Conservation (phyloP, 64 coral and sea anemone genomes). For the Trachythela sp. region DNA sequence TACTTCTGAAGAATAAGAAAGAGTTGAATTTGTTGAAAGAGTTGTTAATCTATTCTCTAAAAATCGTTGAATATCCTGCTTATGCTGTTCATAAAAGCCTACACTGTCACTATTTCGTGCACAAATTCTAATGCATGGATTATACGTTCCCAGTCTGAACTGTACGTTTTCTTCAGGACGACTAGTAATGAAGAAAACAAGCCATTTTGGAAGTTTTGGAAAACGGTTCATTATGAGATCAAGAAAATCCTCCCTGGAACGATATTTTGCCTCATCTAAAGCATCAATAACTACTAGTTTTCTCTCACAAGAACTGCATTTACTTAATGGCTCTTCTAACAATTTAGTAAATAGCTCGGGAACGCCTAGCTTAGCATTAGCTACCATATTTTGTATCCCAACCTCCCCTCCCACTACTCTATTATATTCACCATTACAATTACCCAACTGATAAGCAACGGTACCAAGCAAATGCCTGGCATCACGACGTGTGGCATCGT, state of each 20-base stretch:
- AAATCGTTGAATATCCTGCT: slow-evolving; percentile 3
- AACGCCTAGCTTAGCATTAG: background rate
- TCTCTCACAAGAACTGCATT: background rate
- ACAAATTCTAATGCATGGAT: slow-evolving; percentile 19
- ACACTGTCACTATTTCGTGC: background rate
- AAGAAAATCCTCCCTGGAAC: slow-evolving; percentile 32
- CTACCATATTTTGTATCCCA: background rate
- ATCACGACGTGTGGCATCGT: slow-evolving; percentile 31
- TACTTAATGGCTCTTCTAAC: slow-evolving; percentile 28
- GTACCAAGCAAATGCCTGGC: slow-evolving; percentile 32
- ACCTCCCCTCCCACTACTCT: slow-evolving; percentile 11
- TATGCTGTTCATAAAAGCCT: background rate
- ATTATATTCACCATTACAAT: background rate
- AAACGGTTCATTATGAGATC: background rate
- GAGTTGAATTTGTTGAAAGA: no score
- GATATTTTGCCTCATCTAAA: slow-evolving; percentile 25
- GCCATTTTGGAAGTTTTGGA: slow-evolving; percentile 14
- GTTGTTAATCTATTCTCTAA: background rate
- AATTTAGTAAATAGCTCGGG: slow-evolving; percentile 26
- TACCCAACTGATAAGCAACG: slow-evolving; percentile 15
- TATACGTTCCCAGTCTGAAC: background rate
- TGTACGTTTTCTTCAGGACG: background rate
- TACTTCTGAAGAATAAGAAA: background rate
- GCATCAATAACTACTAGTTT: slow-evolving; percentile 37
- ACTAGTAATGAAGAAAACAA: slow-evolving; percentile 39